Evolutionary conservation across 2,797 vertebrate species (phyloP).

Genomic region (Crenuchus spilurus): DNA sequence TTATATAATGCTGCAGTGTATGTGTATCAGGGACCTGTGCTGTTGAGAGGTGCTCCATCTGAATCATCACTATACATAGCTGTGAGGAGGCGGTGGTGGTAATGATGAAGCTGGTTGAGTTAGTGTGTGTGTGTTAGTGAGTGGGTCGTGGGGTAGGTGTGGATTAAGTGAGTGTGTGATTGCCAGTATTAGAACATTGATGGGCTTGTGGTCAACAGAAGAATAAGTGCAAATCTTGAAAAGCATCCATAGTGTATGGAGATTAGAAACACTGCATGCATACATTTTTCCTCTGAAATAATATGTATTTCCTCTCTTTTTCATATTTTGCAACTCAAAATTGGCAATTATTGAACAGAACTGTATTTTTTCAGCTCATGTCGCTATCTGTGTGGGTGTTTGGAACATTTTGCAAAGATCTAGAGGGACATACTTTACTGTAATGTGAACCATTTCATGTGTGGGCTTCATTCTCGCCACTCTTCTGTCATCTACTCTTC

Average conservation of each 20-base stretch:
- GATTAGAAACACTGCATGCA: constrained; percentile 2
- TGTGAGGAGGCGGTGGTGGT: constrained; percentile 53
- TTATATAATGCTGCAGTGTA: constrained; percentile 52
- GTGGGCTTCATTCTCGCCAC: constrained; percentile 55
- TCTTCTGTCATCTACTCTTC: constrained; percentile 62
- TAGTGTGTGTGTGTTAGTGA: constrained; percentile 3
- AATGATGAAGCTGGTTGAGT: constrained; percentile 36
- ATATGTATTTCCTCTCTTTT: not conserved
- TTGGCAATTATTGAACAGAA: not conserved
- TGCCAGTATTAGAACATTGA: constrained; percentile 26
- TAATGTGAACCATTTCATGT: constrained; percentile 20
- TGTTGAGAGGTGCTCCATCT: constrained; percentile 51
- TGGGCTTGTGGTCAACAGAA: constrained; percentile 20
- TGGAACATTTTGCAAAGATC: not conserved
- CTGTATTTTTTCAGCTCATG: not conserved
- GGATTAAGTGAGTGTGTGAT: constrained; percentile 28
- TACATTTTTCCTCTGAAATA: not conserved
- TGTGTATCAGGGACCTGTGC: constrained; percentile 32
- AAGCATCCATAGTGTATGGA: not conserved
- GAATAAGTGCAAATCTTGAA: not conserved
- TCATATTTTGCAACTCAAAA: not conserved
- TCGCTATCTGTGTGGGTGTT: constrained; percentile 3
- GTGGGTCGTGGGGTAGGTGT: constrained; percentile 19
- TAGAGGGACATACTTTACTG: constrained; percentile 3
- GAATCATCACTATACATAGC: constrained; percentile 61